Evolutionary conservation across 2,797 vertebrate genomes (phyloP), one percentile per base, ranked within the genome.

Genomic region (Betta splendens): DNA sequence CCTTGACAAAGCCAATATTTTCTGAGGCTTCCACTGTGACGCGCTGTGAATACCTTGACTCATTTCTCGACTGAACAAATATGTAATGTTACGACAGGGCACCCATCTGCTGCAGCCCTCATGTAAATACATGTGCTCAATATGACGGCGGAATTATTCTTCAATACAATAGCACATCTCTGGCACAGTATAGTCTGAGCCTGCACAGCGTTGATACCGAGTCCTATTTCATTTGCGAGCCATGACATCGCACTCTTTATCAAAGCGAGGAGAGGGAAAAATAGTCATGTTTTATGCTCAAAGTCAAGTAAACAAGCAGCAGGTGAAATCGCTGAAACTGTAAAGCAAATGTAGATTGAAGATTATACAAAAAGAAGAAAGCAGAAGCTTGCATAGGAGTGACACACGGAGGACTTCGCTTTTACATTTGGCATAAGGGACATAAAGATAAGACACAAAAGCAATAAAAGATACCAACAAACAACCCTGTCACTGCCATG

Each of bases 51-150:
- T 67, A 94, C 91, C 91, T 94, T 91, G 89, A 87, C 84, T 91
- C 87, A 85, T 90, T 90, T 91, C 89, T 88, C 81, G 89, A 90
- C 89, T 88, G 92, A 95, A 93, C 93, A 84, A 87, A 88, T 66
- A 54, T 72, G 88, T 89, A 91, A 94, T 86, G 91, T 91, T 72
- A 93, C 87, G 81, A 92, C 90, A 92, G 94, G 93, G 88, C 90
- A 89, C 91, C 94, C 92, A 92, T 92, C 92, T 92, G 90, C 80
- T 90, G 87, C 92, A 92, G 87, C 87, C 90, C 88, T 92, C 85
- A 95, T 95, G 93, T 90, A 94, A 95, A 95, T 94, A 87, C 47
- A 86, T 87, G 85, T 81, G 85, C 87, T 89, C 87, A 91, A 92
- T 88, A 91, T 90, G 91, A 92, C 86, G 89, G 89, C 84, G 91